These are phyloP conservation scores for Anguilla japonica DNA, from an alignment of 2,113 vertebrate genomes.

Conservation along the genomic window DNA sequence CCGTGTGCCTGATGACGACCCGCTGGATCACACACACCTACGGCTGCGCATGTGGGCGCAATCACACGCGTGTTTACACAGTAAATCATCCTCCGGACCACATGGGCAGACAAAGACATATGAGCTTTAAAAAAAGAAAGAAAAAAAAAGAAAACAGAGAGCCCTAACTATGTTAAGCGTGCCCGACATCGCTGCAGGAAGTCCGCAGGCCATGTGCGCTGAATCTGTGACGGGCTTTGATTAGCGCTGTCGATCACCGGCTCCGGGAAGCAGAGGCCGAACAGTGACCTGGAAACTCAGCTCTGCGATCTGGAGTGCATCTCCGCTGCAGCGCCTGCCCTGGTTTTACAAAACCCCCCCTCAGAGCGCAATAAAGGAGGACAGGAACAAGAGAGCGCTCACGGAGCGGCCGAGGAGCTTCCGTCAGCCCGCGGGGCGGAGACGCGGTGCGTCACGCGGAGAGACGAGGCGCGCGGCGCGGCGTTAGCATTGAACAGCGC, in stretches of 20 bases:
- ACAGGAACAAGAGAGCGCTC: neutral
- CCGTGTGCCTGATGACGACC: neutral
- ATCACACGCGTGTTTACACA: neutral
- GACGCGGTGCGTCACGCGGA: neutral
- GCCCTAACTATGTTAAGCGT: neutral
- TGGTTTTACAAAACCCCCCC: neutral
- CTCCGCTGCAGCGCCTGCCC: neutral
- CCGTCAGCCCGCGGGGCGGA: neutral
- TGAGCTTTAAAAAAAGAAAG: neutral
- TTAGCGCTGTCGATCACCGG: neutral
- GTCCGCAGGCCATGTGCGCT: neutral
- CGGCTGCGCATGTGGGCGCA: neutral
- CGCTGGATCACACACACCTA: conserved; percentile 5
- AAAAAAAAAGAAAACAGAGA: too few relatives aligned
- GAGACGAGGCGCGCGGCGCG: neutral
- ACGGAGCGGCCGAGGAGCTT: neutral
- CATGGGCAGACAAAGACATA: neutral
- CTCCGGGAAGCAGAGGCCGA: neutral
- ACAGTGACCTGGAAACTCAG: neutral
- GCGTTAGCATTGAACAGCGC: neutral
- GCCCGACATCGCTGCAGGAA: neutral
- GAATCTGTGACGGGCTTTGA: neutral
- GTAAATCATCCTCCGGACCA: neutral
- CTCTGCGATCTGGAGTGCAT: neutral
- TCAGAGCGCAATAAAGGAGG: neutral